Evolutionary conservation across 2,888 invertebrate genomes (phyloP), one percentile per base, ranked within the genome.

Genomic region (Lagria hirta): DNA sequence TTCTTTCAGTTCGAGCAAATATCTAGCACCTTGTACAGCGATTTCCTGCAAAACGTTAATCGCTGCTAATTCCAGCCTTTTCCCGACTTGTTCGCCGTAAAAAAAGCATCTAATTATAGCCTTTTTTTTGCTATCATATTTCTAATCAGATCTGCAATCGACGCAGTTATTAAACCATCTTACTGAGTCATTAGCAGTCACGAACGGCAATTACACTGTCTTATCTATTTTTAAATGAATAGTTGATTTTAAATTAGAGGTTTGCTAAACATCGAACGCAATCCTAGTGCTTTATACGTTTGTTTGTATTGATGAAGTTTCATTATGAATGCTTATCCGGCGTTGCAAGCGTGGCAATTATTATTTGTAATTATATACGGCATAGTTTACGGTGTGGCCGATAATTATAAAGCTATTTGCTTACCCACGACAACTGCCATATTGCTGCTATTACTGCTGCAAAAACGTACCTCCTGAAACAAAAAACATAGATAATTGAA

Each of bases 291-390:
- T n/a, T n/a, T n/a, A n/a, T n/a, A 18, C 12, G 20, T 34, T 32
- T 41, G 52, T 49, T 48, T 45, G 56, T 62, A 62, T 64, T 62
- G 64, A 66, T 64, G 62, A 66, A 62, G 57, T 63, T 66, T 67
- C 56, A 68, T 70, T 70, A 69, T 70, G 62, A 60, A 65, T 69
- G 68, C 62, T 63, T 69, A 69, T 70, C 70, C 70, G 69, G 69
- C 55, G 69, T 69, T 69, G 61, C 61, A 54, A n/a, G 52, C 60
- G 52, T 60, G 52, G 61, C 63, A 65, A 66, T 69, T 68, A 69
- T 64, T 61, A 57, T 63, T 64, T 62, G 63, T 69, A 69, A 70
- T 68, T 68, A 66, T 57, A 67, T 62, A 58, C 52, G 57, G 55
- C 58, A 54, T 51, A 60, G 54, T 65, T 65, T 64, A 61, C 58